Base-by-base conservation (phyloP, 1,140 invertebrate genomes). In the Sycobia sp. region DNA sequence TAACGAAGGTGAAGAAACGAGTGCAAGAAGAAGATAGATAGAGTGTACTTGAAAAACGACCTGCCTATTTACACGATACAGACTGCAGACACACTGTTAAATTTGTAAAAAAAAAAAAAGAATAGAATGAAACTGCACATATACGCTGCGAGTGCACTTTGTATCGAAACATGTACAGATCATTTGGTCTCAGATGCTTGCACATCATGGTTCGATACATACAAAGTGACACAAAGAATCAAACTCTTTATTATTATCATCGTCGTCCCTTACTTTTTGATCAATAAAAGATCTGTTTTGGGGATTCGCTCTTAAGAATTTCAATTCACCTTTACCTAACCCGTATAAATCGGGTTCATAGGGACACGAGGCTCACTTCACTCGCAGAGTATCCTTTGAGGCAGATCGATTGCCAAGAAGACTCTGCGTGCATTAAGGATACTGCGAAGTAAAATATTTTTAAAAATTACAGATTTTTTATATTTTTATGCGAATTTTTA, bases 221-320 rank as follows among this genome's bases (percentile, higher is more conserved):
- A 69, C 27, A 46, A 68, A 70, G 55, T 68, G 64, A 56, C 68
- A 59, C 66, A 73, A 69, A 74, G 58, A 71, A 76, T 74, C 74
- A 75, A 76, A 71, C 71, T 74, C 69, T 69, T 75, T 70, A 75
- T 73, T 73, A 77, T 73, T 74, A 76, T 74, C 73, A 76, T 76
- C 74, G 62, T 76, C 70, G 61, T 76, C 76, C 73, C 73, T 76
- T 77, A 76, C 72, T 41, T 77, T 76, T 77, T 71, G 71, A 77
- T 72, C 73, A 76, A 76, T 75, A 73, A 77, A 77, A 69, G 73
- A 76, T 76, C 76, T 76, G 70, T 76, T 77, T 73, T 77, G 72
- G 73, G 71, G 73, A 76, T 73, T 73, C 60, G 61, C 62, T 64
- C 51, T 51, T 9, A 50, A 57, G 62, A 64, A 57, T 57, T 63